Base-by-base conservation (phyloP, 30 jellyfish, hydroid and myxozoan genomes). In the Aurelia coerulea region DNA sequence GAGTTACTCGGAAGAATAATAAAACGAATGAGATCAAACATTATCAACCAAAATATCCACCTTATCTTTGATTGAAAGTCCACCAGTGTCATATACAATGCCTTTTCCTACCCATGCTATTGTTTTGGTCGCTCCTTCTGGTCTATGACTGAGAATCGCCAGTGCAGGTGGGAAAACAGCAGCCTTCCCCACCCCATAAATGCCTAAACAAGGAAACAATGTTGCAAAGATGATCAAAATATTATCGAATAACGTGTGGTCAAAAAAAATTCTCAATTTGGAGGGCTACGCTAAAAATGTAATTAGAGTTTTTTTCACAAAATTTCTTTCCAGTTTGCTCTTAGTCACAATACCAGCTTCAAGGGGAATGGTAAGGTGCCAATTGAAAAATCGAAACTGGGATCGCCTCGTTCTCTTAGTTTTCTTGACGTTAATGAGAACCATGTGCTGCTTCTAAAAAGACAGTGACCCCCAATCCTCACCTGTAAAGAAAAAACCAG, bases 61-160 rank as follows among this genome's bases (percentile, higher is more conserved):
- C 98, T 95, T 95, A 56, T 80, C 97, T 86, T 95, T 95, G 77
- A 95, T 95, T 29, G 99, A 95, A 5, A 95, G 90, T 14, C 99
- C 99, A 19, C 99, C 99, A 84, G 99, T 95, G 52, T 95, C 99
- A 73, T 89, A 95, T 19, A 95, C 99, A 75, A 95, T 95, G 11
- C 99, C 99, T 66, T 95, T 95, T 69, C 99, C 99, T 80, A 96
- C 97, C 99, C 99, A 95, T 50, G 99, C 99, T 60, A 95, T 90
- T 46, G 58, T 81, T 62, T 95, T 76, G 46, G 97, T 86, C 0
- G 98, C 98, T 35, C 91, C 92, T 49, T 65, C 90, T 29, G 99
- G 99, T 76, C 34, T 79, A 66, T 95, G 92, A 51, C 97, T 85
- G 19, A 74, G 91, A 1, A 89, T 79, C 4, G 97, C 99, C 90